A percentile compares a stretch with the other conserved stretches of the same genome.
These are phyloP conservation scores for Chiridota heheva DNA, from an alignment of 35 echinoderm and acorn worm species.

Conservation along the genomic window DNA sequence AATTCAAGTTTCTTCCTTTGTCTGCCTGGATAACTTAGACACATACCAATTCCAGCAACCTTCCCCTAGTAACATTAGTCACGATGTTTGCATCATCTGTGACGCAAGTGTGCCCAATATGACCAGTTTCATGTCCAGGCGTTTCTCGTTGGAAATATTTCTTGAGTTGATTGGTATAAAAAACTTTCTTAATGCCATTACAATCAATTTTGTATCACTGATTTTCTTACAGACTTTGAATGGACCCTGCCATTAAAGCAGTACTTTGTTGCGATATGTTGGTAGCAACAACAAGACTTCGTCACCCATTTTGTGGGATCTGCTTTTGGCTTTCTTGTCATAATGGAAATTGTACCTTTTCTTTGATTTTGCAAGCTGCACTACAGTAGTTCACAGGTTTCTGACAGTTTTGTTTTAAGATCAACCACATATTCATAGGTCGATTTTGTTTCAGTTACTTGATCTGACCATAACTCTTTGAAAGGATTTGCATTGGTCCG, in stretches of 20 bases:
- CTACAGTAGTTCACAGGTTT: too few relatives aligned
- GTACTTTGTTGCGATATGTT: slow-evolving; percentile 48
- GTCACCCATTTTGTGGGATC: slow-evolving; percentile 41
- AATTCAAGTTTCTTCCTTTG: neutral
- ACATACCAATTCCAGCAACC: neutral
- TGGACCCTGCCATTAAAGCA: slow-evolving; percentile 61
- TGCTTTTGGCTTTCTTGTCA: slow-evolving; percentile 10
- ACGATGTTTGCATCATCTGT: neutral
- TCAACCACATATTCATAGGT: slow-evolving; percentile 63
- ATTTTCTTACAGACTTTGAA: slow-evolving; percentile 9
- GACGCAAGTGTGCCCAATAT: too few relatives aligned
- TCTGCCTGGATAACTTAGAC: neutral
- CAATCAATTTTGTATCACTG: slow-evolving; percentile 3
- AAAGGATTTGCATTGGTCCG: slow-evolving; percentile 54
- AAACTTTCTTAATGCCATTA: neutral
- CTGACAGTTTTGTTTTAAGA: slow-evolving; percentile 38
- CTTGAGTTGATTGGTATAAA: slow-evolving; percentile 18
- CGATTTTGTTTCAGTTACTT: slow-evolving; percentile 9
- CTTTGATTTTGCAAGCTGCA: too few relatives aligned
- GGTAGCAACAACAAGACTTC: slow-evolving; percentile 48
- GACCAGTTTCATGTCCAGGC: too few relatives aligned
- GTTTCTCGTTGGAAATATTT: slow-evolving; percentile 3
- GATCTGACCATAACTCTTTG: slow-evolving; percentile 39
- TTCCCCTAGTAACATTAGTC: neutral
- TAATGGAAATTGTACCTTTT: slow-evolving; percentile 29